A percentile compares a stretch with the other conserved stretches of the same genome.
These are phyloP conservation scores for Cassiopea xamachana DNA, from an alignment of 30 jellyfish, hydroid and myxozoan genomes.

Conservation along the genomic window DNA sequence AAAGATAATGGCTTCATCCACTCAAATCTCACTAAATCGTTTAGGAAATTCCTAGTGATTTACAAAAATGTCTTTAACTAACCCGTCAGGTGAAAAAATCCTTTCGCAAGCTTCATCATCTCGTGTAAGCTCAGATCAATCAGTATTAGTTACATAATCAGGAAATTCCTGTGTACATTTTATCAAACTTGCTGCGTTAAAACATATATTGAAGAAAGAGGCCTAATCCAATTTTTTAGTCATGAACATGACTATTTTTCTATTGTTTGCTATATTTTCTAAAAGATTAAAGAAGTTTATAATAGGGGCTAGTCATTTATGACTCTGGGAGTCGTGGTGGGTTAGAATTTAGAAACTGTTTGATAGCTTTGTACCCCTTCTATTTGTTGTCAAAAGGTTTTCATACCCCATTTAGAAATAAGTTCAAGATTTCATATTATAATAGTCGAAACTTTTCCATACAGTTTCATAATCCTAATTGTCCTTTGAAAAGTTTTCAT, in stretches of 20 bases:
- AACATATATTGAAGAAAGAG: background rate
- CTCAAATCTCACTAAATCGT: background rate
- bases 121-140: slow-evolving; percentile 44
- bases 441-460: too few relatives aligned
- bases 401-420: too few relatives aligned
- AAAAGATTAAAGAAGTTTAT: too few relatives aligned
- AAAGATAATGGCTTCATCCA: background rate
- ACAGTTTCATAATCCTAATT: too few relatives aligned
- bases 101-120: slow-evolving; percentile 20
- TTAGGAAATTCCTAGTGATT: slow-evolving; percentile 38
- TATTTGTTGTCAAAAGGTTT: too few relatives aligned
- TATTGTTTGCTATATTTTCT: slow-evolving; percentile 2
- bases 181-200: slow-evolving; percentile 48
- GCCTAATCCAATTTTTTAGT: slow-evolving; percentile 16
- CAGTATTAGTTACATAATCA: slow-evolving; percentile 23
- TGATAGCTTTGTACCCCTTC: too few relatives aligned
- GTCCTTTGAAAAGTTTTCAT: too few relatives aligned
- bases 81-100: slow-evolving; percentile 52
- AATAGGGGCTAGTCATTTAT: too few relatives aligned
- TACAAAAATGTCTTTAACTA: slow-evolving; percentile 5
- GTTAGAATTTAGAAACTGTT: too few relatives aligned
- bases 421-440: too few relatives aligned
- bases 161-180: slow-evolving; percentile 40
- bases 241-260: slow-evolving; percentile 10
- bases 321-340: too few relatives aligned